Conservation (phyloP, 2,888 invertebrate species). For the Omphaloscelis lunosa region DNA sequence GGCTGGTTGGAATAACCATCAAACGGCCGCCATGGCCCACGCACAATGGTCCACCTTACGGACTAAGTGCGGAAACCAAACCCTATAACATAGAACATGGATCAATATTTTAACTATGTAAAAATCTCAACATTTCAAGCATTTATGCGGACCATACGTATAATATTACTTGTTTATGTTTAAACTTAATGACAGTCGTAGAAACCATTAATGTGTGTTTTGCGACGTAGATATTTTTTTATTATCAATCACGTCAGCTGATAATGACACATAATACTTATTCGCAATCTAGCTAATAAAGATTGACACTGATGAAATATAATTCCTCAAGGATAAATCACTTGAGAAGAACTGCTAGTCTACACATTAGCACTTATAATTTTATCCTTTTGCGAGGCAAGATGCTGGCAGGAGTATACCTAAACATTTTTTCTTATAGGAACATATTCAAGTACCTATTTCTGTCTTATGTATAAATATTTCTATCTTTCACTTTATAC, state of each 20-base stretch:
- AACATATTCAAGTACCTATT: background rate
- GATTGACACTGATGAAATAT: conserved; percentile 20
- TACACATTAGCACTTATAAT: background rate
- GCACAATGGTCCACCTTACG: too few relatives aligned
- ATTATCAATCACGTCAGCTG: conserved; percentile 16
- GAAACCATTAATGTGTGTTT: conserved; percentile 26
- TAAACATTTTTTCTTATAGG: background rate
- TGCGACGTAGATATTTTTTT: conserved; percentile 35
- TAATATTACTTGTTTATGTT: conserved; percentile 4
- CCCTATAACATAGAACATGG: too few relatives aligned
- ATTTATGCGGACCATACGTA: background rate
- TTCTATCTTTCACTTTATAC: background rate
- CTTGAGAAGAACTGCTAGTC: conserved; percentile 4
- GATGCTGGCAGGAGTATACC: background rate
- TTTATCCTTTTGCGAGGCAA: background rate
- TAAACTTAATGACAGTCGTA: conserved; percentile 16
- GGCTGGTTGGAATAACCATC: too few relatives aligned
- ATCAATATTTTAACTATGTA: background rate
- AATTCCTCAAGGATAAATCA: conserved; percentile 30
- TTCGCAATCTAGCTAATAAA: conserved; percentile 11
- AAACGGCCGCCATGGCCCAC: too few relatives aligned
- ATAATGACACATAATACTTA: conserved; percentile 46
- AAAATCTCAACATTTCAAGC: conserved; percentile 4
- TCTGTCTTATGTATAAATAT: background rate
- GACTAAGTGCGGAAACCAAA: too few relatives aligned